These are phyloP conservation scores for Cavia porcellus DNA, from an alignment of 2,113 vertebrate species.

Conservation along the genomic window DNA sequence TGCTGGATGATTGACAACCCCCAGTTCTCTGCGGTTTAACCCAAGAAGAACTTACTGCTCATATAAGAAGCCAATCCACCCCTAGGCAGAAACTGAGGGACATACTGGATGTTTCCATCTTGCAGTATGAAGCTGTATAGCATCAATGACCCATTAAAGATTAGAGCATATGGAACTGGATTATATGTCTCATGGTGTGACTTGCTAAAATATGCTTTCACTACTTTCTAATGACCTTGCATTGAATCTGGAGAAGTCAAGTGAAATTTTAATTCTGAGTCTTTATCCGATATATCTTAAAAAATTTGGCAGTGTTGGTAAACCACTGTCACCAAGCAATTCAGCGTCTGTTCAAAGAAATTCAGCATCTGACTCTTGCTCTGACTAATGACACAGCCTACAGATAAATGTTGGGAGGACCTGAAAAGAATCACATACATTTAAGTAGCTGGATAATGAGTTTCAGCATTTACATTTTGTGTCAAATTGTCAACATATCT, in stretches of 20 bases:
- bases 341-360: background rate
- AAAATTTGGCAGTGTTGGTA: background rate
- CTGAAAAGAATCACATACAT: background rate
- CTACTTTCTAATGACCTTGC: background rate
- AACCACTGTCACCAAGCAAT: background rate
- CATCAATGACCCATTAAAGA: background rate
- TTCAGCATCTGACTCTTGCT: background rate
- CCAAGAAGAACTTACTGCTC: background rate
- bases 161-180: background rate
- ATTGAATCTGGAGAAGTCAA: background rate
- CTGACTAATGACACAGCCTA: background rate
- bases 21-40: background rate
- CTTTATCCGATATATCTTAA: background rate
- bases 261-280: background rate
- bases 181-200: background rate
- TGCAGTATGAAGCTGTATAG: background rate
- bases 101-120: slow-evolving; percentile 1
- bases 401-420: background rate
- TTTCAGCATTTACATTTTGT: background rate
- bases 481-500: background rate
- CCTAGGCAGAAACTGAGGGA: background rate
- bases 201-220: background rate
- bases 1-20: background rate
- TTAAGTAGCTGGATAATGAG: background rate
- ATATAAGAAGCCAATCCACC: background rate